Conservation (phyloP, 1,140 invertebrate species). For the Drepana arcuata region DNA sequence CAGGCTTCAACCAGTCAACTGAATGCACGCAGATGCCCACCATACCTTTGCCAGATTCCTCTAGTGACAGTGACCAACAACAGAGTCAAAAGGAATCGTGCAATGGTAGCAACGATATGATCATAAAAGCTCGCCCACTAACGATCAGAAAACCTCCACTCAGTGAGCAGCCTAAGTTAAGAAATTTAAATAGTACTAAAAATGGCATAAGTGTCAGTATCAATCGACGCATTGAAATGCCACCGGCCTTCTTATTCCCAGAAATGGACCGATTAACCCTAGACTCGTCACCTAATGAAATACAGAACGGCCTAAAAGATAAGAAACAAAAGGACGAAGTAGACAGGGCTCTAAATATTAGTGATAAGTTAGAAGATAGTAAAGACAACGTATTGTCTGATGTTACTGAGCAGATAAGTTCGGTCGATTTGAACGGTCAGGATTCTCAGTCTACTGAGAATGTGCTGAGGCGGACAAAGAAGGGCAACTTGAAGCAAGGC, state of each 20-base stretch:
- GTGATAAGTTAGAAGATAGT: constrained; percentile 64
- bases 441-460: constrained; percentile 71
- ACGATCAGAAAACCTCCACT: constrained; percentile 84
- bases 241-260: constrained; percentile 84
- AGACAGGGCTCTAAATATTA: constrained; percentile 33
- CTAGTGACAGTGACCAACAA: constrained; percentile 37
- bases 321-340: constrained; percentile 56
- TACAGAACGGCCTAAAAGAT: constrained; percentile 47
- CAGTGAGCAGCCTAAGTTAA: constrained; percentile 82
- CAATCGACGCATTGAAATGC: constrained; percentile 85
- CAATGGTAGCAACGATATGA: constrained; percentile 70
- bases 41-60: constrained; percentile 34
- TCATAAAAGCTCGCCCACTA: constrained; percentile 85
- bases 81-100: constrained; percentile 50
- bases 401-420: constrained; percentile 65
- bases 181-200: constrained; percentile 71
- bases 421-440: constrained; percentile 70
- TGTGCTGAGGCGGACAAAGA: constrained; percentile 77
- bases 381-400: constrained; percentile 66
- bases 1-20: constrained; percentile 27
- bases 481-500: constrained; percentile 82
- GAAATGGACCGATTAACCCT: constrained; percentile 75
- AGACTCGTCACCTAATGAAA: constrained; percentile 33
- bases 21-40: constrained; percentile 36
- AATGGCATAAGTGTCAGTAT: constrained; percentile 78